These are phyloP conservation scores for Arrhamphus sclerolepis DNA, from an alignment of 2,797 vertebrate species.

Conservation along the genomic window DNA sequence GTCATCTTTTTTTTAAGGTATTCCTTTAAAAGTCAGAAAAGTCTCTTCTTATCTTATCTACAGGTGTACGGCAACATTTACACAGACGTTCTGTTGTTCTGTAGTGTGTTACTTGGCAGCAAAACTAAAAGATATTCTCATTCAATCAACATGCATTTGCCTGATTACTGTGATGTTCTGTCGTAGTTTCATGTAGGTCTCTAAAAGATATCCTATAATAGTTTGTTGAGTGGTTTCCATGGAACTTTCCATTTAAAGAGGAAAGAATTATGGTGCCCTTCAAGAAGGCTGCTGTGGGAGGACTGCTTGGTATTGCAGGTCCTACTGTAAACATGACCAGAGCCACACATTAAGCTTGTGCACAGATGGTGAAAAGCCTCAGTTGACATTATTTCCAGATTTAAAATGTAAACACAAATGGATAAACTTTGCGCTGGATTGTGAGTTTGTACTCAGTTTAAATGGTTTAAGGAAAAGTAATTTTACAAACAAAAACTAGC, in stretches of 20 bases:
- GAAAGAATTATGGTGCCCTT: slow-evolving; percentile 44
- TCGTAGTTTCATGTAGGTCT: slow-evolving; percentile 52
- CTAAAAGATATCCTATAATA: slow-evolving; percentile 52
- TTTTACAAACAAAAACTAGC: slow-evolving; percentile 9
- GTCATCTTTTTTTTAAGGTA: too few species aligned
- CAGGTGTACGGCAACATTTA: slow-evolving; percentile 14
- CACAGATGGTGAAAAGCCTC: slow-evolving; percentile 29
- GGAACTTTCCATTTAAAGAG: slow-evolving; percentile 65
- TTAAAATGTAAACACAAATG: slow-evolving; percentile 32
- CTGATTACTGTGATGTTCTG: slow-evolving; percentile 43
- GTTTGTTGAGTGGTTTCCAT: slow-evolving; percentile 48
- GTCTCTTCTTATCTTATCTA: slow-evolving; percentile 3
- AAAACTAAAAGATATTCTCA: slow-evolving; percentile 22
- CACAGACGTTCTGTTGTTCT: neutral
- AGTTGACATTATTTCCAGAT: slow-evolving; percentile 31
- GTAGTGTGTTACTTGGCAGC: slow-evolving; percentile 29
- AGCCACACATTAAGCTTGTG: slow-evolving; percentile 32
- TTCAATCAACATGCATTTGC: slow-evolving; percentile 26
- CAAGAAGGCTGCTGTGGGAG: slow-evolving; percentile 33
- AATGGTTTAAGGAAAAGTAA: neutral
- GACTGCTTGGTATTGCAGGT: slow-evolving; percentile 38
- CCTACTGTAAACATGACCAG: slow-evolving; percentile 56
- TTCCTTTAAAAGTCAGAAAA: slow-evolving; percentile 5
- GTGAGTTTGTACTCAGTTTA: slow-evolving; percentile 6
- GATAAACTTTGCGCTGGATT: slow-evolving; percentile 7